Conservation (phyloP, 2,888 invertebrate species). For the Drosophila anomelani region DNA sequence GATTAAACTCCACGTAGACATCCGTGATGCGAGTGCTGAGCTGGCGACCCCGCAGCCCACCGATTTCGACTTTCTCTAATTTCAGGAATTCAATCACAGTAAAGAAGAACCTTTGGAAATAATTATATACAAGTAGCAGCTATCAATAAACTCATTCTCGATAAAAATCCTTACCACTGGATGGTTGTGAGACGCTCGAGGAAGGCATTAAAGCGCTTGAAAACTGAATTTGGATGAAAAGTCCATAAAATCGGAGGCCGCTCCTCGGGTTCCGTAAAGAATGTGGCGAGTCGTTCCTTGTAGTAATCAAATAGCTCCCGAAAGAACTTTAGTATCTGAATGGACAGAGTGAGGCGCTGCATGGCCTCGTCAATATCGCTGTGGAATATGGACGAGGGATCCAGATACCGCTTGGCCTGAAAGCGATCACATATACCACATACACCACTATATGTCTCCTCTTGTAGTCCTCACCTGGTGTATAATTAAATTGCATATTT, state of each 20-base stretch:
- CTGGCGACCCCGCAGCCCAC: slow-evolving; percentile 93
- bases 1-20: slow-evolving; percentile 93
- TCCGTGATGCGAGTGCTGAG: slow-evolving; percentile 91
- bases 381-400: slow-evolving; percentile 96
- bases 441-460: not conserved
- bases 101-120: slow-evolving; percentile 89
- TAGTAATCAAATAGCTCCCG: slow-evolving; percentile 89
- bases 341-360: slow-evolving; percentile 90
- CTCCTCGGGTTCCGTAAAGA: slow-evolving; percentile 87
- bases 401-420: slow-evolving; percentile 94
- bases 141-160: too few relatives aligned
- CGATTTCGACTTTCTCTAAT: slow-evolving; percentile 97
- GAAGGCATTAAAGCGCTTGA: slow-evolving; percentile 91
- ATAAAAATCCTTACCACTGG: slow-evolving; percentile 84
- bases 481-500: slow-evolving; percentile 96
- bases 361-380: slow-evolving; percentile 97
- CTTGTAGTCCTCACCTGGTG: slow-evolving; percentile 87
- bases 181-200: slow-evolving; percentile 91
- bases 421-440: slow-evolving; percentile 49
- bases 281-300: slow-evolving; percentile 88
- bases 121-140: not conserved
- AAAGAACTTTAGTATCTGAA: slow-evolving; percentile 88
- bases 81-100: slow-evolving; percentile 97
- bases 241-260: slow-evolving; percentile 88
- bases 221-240: slow-evolving; percentile 93